Base-by-base conservation (phyloP, 2,888 invertebrate species). In the Papilio demoleus region DNA sequence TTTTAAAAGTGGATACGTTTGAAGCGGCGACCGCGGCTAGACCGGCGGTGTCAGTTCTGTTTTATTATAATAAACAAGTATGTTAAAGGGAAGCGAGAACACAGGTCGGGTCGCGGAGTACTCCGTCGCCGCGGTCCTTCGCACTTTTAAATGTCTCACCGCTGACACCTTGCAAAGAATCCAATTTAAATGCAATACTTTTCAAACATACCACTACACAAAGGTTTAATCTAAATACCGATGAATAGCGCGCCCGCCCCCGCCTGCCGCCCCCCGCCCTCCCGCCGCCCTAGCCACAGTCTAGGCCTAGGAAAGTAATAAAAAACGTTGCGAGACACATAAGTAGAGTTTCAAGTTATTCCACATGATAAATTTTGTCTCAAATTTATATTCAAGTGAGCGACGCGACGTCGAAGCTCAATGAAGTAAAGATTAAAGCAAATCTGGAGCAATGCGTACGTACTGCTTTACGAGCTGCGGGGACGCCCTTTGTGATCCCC, bases 361-460 rank as follows among this genome's bases (percentile, higher is more conserved):
- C n/a, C n/a, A n/a, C n/a, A n/a, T n/a, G n/a, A n/a, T n/a, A n/a
- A n/a, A n/a, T n/a, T n/a, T 36, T n/a, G 22, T 31, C 17, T 34
- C 1, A 34, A 38, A 34, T 34, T 59, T 38, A 36, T 38, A 59
- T 59, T 59, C 53, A 27, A 53, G 53, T 53, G 59, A 59, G 59
- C 50, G 59, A 38, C 36, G 59, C 22, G 34, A 56, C 11, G 3
- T 56, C 14, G 22, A 38, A 59, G 38, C 38, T 59, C 59, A 59
- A 40, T 38, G 59, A 59, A 59, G 59, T 38, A 24, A 38, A 59
- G 59, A 36, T 36, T 59, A 59, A 11, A 36, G 14, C 4, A 59
- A 59, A 59, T 38, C 59, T 40, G 38, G 22, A 34, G 36, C 22
- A 11, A 59, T 9, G 42, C 42, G 42, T 38, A 59, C 6, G 59